Evolutionary conservation across 1,140 invertebrate genomes (phyloP).

Genomic region (Brachionus manjavacas): DNA sequence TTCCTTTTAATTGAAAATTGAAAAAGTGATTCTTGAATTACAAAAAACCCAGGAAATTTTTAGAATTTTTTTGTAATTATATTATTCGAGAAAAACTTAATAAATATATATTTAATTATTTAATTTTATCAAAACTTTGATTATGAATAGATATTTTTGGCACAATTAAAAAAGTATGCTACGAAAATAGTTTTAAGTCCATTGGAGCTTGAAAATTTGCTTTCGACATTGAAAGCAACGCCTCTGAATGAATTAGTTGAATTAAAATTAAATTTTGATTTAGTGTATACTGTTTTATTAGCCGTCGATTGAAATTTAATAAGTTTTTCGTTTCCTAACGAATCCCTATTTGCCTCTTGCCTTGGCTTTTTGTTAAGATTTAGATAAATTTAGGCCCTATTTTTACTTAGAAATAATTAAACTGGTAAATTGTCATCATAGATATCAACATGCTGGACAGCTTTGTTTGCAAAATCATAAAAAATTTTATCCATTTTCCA

Average conservation of each 20-base stretch:
- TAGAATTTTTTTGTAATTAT: too few species aligned
- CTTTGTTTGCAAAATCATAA: background rate
- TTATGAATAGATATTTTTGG: too few species aligned
- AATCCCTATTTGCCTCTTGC: constrained; percentile 4
- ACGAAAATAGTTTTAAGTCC: too few species aligned
- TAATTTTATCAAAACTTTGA: too few species aligned
- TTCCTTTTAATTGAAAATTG: too few species aligned
- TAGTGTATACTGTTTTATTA: background rate
- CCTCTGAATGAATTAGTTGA: background rate
- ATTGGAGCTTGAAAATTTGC: background rate
- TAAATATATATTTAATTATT: too few species aligned
- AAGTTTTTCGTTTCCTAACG: constrained; percentile 2
- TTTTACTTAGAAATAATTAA: too few species aligned
- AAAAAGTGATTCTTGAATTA: too few species aligned
- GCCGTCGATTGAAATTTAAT: background rate
- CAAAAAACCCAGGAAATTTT: too few species aligned
- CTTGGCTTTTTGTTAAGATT: background rate
- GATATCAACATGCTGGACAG: background rate
- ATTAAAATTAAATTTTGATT: background rate
- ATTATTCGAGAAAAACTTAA: too few species aligned
- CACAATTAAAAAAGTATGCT: too few species aligned
- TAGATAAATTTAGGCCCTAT: background rate
- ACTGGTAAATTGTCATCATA: background rate
- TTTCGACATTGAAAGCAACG: background rate
- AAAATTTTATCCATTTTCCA: background rate